Evolutionary conservation across 92 coral and sea anemone genomes (phyloP), one percentile per base, ranked within the genome.

Genomic region (Nematostella vectensis): DNA sequence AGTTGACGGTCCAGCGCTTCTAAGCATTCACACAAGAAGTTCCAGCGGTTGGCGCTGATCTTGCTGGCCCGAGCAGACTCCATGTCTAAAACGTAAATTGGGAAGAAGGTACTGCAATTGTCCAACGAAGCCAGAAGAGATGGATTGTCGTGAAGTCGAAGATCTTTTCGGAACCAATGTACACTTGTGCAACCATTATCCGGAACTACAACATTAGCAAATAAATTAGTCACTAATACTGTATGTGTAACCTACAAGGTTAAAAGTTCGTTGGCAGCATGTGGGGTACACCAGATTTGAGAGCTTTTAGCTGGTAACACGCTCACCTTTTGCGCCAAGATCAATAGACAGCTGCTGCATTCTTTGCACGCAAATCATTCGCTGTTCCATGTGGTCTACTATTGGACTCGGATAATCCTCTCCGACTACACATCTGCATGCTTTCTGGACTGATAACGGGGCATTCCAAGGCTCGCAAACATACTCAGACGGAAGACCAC

Each of bases 141-240:
- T 31, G 96, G 94, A 58, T 88, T 88, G 74, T 88, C 96, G 29
- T 88, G 94, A 25, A 88, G 69, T 36, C 96, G 85, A n/a, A 88
- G 78, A 62, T 88, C 93, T 54, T 88, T 88, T 31, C 85, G 72
- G 56, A 88, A 88, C 93, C 88, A 88, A 55, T 88, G 96, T 57
- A 88, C 26, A 47, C 80, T 68, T 2, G 69, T 76, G 55, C 40
- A 65, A 28, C 89, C 76, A 16, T 61, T 19, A 24, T 36, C 48
- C 18, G 75, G 55, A 15, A 33, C 40, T 30, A 8, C 10, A n/a
- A 1, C n/a, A 58, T n/a, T n/a, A n/a, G n/a, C n/a, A n/a, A n/a
- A n/a, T n/a, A n/a, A n/a, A n/a, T n/a, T n/a, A n/a, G n/a, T n/a
- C n/a, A n/a, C n/a, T n/a, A n/a, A n/a, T n/a, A n/a, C n/a, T n/a